Evolutionary conservation across 2,113 vertebrate genomes (phyloP).

Genomic region (Kryptolebias marmoratus): DNA sequence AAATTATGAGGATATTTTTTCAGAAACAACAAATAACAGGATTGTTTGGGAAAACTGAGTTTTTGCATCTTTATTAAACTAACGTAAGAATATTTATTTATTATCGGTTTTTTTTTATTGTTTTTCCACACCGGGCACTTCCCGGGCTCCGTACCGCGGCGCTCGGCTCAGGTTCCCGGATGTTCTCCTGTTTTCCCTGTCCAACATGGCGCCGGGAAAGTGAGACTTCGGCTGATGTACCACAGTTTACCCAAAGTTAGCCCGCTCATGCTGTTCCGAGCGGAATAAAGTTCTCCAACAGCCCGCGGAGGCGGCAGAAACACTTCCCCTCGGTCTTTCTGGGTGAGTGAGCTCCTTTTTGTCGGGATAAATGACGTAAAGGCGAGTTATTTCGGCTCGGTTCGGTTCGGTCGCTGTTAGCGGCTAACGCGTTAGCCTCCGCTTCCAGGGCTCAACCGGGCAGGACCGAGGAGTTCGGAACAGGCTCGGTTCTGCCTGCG

Average conservation of each 20-base stretch:
- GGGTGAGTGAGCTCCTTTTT: constrained; percentile 45
- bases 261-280: constrained; percentile 9
- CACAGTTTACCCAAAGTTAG: constrained; percentile 66
- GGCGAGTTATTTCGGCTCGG: constrained; percentile 15
- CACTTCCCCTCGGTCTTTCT: constrained; percentile 7
- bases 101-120: not conserved
- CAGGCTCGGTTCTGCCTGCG: not conserved
- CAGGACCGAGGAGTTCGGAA: not conserved
- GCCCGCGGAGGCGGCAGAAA: constrained; percentile 3
- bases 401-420: constrained; percentile 49
- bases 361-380: not conserved
- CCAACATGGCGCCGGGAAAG: constrained; percentile 81
- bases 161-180: constrained; percentile 71
- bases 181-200: constrained; percentile 57
- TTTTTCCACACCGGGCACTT: not conserved
- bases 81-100: not conserved
- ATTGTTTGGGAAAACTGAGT: too few relatives aligned
- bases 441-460: constrained; percentile 9
- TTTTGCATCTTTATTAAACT: too few relatives aligned
- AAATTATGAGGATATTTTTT: too few relatives aligned
- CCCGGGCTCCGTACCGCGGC: constrained; percentile 65
- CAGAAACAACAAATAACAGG: too few relatives aligned
- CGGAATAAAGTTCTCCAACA: constrained; percentile 1
- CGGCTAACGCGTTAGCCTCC: constrained; percentile 62
- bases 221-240: constrained; percentile 72